Evolutionary conservation across 1,140 invertebrate genomes (phyloP).

Genomic region (Dryas iulia): DNA sequence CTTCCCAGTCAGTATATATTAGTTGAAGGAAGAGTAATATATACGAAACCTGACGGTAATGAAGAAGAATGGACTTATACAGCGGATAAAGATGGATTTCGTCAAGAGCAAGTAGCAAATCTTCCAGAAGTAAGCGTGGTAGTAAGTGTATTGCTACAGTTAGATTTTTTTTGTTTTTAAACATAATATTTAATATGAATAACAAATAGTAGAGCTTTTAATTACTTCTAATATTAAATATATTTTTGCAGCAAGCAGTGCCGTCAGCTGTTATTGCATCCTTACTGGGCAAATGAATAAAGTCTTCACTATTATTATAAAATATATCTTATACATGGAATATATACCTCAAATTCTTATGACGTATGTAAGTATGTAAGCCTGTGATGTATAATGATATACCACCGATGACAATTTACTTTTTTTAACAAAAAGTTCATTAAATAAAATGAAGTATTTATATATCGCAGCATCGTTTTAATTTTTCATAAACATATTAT

Average conservation of each 20-base stretch:
- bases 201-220: background rate
- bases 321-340: background rate
- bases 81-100: constrained; percentile 45
- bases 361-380: too few species aligned
- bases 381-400: background rate
- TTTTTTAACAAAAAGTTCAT: too few species aligned
- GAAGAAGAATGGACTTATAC: constrained; percentile 28
- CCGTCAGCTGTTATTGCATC: background rate
- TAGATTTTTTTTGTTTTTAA: background rate
- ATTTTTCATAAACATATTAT: too few species aligned
- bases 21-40: constrained; percentile 34
- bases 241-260: background rate
- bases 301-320: background rate
- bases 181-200: background rate
- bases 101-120: background rate
- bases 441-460: too few species aligned
- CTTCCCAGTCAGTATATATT: constrained; percentile 34
- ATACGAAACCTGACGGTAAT: constrained; percentile 35
- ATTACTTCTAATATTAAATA: too few species aligned
- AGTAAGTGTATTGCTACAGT: background rate
- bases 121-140: background rate
- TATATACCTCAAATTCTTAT: background rate
- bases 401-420: too few species aligned
- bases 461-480: too few species aligned
- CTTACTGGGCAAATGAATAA: background rate